Conservation (phyloP, 2,797 vertebrate species). For the Carduelis carduelis region DNA sequence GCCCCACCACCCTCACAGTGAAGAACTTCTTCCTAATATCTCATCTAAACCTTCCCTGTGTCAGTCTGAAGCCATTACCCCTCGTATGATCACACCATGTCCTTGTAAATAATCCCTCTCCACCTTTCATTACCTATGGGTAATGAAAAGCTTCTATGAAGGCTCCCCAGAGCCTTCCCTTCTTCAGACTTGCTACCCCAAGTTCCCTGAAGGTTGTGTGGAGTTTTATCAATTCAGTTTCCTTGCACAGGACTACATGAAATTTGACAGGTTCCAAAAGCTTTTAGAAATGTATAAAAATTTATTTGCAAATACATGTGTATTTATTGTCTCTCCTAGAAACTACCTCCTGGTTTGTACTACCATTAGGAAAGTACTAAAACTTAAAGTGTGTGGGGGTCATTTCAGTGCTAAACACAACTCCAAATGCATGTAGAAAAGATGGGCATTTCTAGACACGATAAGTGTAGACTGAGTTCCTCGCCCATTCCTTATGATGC, state of each 20-base stretch:
- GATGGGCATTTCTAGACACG: background rate
- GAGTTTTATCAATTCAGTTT: background rate
- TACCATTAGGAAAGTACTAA: background rate
- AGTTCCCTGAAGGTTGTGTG: background rate
- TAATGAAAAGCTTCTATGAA: background rate
- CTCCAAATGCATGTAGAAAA: background rate
- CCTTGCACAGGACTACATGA: background rate
- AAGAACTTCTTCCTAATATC: background rate
- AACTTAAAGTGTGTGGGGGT: accelerated
- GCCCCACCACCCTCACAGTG: background rate
- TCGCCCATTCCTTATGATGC: background rate
- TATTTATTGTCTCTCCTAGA: background rate
- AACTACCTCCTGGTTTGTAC: background rate
- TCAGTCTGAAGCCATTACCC: background rate
- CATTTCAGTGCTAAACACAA: background rate
- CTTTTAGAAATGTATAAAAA: background rate
- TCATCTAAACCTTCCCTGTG: background rate
- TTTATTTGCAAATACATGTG: background rate
- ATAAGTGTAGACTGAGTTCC: background rate
- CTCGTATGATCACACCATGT: background rate
- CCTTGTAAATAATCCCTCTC: background rate
- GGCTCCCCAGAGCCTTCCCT: background rate
- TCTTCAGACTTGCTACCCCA: background rate
- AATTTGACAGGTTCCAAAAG: background rate
- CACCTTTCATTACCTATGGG: background rate